These are phyloP conservation scores for Diploscapter pachys DNA, from an alignment of 1,140 invertebrate species.

Conservation along the genomic window DNA sequence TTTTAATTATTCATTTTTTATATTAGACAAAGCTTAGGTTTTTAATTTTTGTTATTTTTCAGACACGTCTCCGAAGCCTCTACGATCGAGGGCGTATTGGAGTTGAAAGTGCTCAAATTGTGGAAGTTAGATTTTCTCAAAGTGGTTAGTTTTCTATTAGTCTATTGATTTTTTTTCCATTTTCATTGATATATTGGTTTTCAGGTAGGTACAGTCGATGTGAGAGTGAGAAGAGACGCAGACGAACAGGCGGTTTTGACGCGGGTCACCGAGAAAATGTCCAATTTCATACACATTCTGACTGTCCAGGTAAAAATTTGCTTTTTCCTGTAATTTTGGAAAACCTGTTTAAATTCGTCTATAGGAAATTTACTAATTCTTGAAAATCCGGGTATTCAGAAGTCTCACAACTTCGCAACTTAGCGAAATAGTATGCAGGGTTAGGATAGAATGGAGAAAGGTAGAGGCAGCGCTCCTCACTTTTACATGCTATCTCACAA, in stretches of 20 bases:
- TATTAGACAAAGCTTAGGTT: too few species aligned
- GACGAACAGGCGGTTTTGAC: conserved; percentile 69
- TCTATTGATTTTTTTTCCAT: neutral
- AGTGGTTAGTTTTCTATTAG: conserved; percentile 35
- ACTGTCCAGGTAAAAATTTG: conserved; percentile 64
- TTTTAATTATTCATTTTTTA: too few species aligned
- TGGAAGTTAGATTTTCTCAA: conserved; percentile 71
- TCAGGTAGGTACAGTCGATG: conserved; percentile 67
- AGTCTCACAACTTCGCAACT: too few species aligned
- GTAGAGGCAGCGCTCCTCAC: conserved; percentile 6
- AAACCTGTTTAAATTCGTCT: too few species aligned
- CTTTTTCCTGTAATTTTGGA: neutral
- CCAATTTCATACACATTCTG: conserved; percentile 65
- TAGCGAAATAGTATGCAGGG: too few species aligned
- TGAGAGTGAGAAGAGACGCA: conserved; percentile 68
- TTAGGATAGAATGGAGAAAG: neutral
- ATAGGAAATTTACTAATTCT: too few species aligned
- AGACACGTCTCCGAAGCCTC: conserved; percentile 68
- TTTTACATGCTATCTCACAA: too few species aligned
- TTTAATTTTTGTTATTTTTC: neutral
- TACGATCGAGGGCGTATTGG: conserved; percentile 71
- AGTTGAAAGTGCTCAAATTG: conserved; percentile 70
- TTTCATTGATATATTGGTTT: conserved; percentile 49
- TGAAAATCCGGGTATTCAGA: too few species aligned
- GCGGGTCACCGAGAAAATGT: conserved; percentile 66